These are phyloP conservation scores for Cephus sareptanus DNA, from an alignment of 2,888 invertebrate species.

Conservation along the genomic window DNA sequence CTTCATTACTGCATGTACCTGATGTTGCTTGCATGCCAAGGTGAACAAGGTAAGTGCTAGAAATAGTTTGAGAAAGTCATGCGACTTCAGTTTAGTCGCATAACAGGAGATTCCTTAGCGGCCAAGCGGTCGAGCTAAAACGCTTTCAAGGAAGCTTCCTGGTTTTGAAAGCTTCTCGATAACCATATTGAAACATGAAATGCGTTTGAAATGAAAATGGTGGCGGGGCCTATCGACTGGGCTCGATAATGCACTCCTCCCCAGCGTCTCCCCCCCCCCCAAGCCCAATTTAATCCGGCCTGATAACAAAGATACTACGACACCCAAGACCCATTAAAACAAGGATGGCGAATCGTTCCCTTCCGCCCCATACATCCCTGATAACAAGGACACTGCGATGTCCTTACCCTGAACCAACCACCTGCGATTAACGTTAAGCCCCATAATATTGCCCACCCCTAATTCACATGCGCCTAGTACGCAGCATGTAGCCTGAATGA, in stretches of 20 bases:
- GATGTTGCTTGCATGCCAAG: constrained; percentile 29
- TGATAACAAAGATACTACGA: neutral
- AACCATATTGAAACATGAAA: neutral
- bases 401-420: neutral
- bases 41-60: constrained; percentile 47
- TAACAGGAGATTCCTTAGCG: neutral
- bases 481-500: neutral
- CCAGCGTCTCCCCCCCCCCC: neutral
- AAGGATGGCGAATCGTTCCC: neutral
- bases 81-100: neutral
- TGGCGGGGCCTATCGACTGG: constrained; percentile 40
- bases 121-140: neutral
- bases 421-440: neutral
- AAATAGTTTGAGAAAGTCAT: neutral
- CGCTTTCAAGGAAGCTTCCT: neutral
- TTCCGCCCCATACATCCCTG: neutral
- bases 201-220: constrained; percentile 22
- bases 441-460: neutral
- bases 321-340: neutral
- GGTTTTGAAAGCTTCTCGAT: neutral
- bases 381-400: neutral
- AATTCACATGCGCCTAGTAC: neutral
- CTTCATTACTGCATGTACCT: constrained; percentile 3
- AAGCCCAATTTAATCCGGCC: neutral
- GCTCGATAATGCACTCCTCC: constrained; percentile 14